Evolutionary conservation across 2,797 vertebrate genomes (phyloP).

Genomic region (Jordanella pulchra): DNA sequence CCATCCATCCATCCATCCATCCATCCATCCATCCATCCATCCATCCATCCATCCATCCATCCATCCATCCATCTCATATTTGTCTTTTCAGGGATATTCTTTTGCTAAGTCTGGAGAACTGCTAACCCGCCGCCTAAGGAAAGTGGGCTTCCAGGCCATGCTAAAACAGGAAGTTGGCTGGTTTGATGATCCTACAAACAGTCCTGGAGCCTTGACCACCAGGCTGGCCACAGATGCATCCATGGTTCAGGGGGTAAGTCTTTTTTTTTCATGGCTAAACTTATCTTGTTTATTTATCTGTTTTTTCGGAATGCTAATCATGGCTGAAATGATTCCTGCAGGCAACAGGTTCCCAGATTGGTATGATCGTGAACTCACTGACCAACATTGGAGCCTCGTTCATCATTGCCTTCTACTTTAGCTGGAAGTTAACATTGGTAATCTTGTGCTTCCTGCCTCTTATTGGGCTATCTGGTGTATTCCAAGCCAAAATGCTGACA

Average conservation of each 20-base stretch:
- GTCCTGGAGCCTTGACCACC: slow-evolving; percentile 81
- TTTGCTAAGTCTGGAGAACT: slow-evolving; percentile 85
- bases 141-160: slow-evolving; percentile 82
- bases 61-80: neutral
- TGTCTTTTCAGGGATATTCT: slow-evolving; percentile 73
- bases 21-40: neutral
- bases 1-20: neutral
- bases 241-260: slow-evolving; percentile 82
- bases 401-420: slow-evolving; percentile 85
- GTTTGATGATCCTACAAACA: slow-evolving; percentile 82
- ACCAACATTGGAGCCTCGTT: slow-evolving; percentile 80
- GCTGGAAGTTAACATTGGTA: slow-evolving; percentile 83
- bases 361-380: slow-evolving; percentile 82
- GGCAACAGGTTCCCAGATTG: slow-evolving; percentile 85
- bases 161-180: slow-evolving; percentile 81
- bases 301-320: neutral
- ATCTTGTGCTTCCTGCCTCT: slow-evolving; percentile 82
- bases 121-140: slow-evolving; percentile 80
- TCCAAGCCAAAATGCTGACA: slow-evolving; percentile 83
- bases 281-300: neutral
- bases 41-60: neutral
- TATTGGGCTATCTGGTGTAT: slow-evolving; percentile 76
- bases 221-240: slow-evolving; percentile 84
- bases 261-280: neutral
- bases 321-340: slow-evolving; percentile 42